Evolutionary conservation across 2,797 vertebrate species (phyloP), one percentile per base, ranked within the genome.

Genomic region (Chromobotia macracanthus): DNA sequence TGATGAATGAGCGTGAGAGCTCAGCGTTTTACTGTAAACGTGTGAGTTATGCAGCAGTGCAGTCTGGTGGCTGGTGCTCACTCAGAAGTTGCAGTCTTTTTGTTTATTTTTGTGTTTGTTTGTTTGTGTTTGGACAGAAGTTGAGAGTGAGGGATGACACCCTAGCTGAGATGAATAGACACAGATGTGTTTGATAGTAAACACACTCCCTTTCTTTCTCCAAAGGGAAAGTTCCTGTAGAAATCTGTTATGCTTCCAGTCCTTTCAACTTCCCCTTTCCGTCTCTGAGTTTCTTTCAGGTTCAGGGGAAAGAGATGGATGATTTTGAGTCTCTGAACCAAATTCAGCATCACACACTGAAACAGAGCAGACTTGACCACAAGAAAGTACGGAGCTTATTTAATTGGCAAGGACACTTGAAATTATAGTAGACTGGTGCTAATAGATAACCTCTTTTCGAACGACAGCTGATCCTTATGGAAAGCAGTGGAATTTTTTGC

Each of bases 161-260:
- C 70, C 77, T 80, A 23, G 68, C 73, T 77, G 80, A 87, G 86
- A 89, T 90, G 86, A 87, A 87, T 84, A 80, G 75, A 80, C 77
- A 87, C 77, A 67, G 82, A 69, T 87, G 71, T 84, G 75, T 84
- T 86, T 89, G 83, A 77, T 80, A 77, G 76, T 76, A 86, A 85
- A 75, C 56, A 78, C 72, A 55, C 56, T 72, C 60, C 12, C 25
- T 73, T 31, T 83, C 41, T 72, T 67, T 63, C 65, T 75, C 72
- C 76, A 70, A 75, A 60, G 80, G 74, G 80, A 77, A 77, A 77
- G 75, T 58, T 82, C 70, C 51, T 73, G 50, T 77, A 25, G 75
- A 72, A 77, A 77, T 76, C 74, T 65, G 44, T 55, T 77, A 53
- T 66, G 68, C 67, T 82, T 63, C 56, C 35, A 53, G 66, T 16